phyloP scores from a whole-genome alignment of 2,797 vertebrate genomes.

The Bothrops alternatus region DNA sequence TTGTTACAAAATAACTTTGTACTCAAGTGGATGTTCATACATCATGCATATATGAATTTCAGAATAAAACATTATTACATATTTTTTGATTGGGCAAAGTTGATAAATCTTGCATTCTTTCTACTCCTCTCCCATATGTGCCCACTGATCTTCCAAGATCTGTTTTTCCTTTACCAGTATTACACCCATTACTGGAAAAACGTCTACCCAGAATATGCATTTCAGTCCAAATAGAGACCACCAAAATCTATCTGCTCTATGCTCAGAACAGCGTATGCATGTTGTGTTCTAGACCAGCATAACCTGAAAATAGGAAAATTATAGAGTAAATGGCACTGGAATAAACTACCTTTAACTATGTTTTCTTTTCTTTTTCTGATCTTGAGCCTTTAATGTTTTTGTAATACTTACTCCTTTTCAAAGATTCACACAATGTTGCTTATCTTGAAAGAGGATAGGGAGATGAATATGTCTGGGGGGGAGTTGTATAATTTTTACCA shows the following conservation, averaged over 20 bases:
- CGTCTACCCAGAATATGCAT: neutral
- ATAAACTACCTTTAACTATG: neutral
- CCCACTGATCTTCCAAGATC: neutral
- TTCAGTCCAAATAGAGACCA: neutral
- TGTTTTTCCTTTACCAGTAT: neutral
- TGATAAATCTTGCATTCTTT: neutral
- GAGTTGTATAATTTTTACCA: neutral
- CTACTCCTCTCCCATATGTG: neutral
- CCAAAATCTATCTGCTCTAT: neutral
- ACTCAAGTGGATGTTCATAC: neutral
- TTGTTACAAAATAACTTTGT: neutral
- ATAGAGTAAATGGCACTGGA: neutral
- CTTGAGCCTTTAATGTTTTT: neutral
- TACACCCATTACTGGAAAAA: neutral
- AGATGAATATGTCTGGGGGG: neutral
- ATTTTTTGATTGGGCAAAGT: neutral
- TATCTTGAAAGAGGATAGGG: neutral
- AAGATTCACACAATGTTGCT: neutral
- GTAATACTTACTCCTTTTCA: neutral
- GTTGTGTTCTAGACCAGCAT: neutral
- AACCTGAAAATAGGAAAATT: neutral
- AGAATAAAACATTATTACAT: neutral
- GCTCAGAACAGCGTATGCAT: neutral
- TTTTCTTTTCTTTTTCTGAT: neutral
- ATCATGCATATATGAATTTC: neutral